phyloP scores from a whole-genome alignment of 1,140 invertebrate genomes.

The Drosophila kikkawai region DNA sequence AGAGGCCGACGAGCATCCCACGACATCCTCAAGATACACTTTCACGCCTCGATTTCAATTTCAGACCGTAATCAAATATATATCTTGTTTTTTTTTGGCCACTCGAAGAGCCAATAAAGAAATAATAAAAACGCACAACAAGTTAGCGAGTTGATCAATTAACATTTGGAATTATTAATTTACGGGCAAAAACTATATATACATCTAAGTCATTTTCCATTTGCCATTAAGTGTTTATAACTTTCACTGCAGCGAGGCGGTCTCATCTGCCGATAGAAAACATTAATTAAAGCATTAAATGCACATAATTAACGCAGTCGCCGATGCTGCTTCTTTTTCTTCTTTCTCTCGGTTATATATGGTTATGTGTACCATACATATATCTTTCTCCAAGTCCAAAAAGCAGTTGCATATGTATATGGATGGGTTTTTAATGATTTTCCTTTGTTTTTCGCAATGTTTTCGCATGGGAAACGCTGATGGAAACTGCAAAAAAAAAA shows the following conservation, averaged over 20 bases:
- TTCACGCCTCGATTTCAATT: constrained; percentile 35
- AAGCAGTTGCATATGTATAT: constrained; percentile 24
- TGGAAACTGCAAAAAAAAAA: not conserved
- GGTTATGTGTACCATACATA: constrained; percentile 12
- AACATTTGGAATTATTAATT: constrained; percentile 43
- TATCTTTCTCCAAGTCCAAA: constrained; percentile 25
- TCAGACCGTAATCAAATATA: constrained; percentile 32
- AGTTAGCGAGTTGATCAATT: constrained; percentile 63
- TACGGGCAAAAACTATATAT: constrained; percentile 22
- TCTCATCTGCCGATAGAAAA: constrained; percentile 59
- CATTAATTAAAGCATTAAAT: constrained; percentile 77
- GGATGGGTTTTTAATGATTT: constrained; percentile 44
- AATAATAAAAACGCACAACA: constrained; percentile 43
- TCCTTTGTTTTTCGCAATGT: constrained; percentile 48
- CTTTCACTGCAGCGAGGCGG: constrained; percentile 59
- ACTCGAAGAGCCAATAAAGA: constrained; percentile 12
- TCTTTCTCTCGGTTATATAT: constrained; percentile 40
- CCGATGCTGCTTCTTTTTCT: constrained; percentile 39
- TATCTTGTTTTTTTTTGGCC: constrained; percentile 12
- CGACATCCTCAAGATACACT: constrained; percentile 28
- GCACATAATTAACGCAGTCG: constrained; percentile 69
- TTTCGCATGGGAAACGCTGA: constrained; percentile 50
- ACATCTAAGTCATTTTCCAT: constrained; percentile 24
- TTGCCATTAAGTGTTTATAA: constrained; percentile 62
- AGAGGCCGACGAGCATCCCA: constrained; percentile 14